Conservation (phyloP, 1,140 invertebrate genomes). For the Spodoptera frugiperda region DNA sequence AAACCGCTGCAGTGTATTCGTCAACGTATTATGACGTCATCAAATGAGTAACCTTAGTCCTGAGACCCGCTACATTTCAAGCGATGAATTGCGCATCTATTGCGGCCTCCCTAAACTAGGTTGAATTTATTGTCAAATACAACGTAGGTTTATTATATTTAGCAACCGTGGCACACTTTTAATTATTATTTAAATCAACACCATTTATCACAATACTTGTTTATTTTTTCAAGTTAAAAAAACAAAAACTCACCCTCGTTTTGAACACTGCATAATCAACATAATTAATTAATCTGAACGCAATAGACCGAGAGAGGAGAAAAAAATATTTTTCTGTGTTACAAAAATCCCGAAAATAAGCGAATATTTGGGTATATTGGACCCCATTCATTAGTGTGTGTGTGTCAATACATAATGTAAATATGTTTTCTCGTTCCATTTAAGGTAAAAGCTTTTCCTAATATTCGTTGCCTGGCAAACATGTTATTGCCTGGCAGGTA, state of each 20-base stretch:
- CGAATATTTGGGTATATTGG: slow-evolving; percentile 37
- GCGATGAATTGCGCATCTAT: too few relatives aligned
- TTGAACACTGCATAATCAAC: slow-evolving; percentile 17
- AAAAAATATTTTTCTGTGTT: not conserved
- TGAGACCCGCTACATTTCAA: too few relatives aligned
- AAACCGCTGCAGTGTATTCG: too few relatives aligned
- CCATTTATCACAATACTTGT: too few relatives aligned
- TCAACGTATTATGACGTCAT: too few relatives aligned
- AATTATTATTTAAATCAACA: too few relatives aligned
- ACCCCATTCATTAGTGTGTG: slow-evolving; percentile 52
- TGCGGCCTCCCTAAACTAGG: too few relatives aligned
- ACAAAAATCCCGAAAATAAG: slow-evolving; percentile 10
- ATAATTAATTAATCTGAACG: slow-evolving; percentile 28
- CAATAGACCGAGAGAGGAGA: not conserved
- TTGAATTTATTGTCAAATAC: too few relatives aligned
- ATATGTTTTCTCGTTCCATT: slow-evolving; percentile 46
- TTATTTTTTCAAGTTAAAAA: slow-evolving; percentile 20
- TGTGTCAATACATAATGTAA: slow-evolving; percentile 48
- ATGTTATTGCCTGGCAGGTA: slow-evolving; percentile 51
- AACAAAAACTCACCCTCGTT: not conserved
- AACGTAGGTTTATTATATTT: too few relatives aligned
- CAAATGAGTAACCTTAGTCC: too few relatives aligned
- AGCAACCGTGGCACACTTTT: too few relatives aligned
- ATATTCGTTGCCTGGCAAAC: slow-evolving; percentile 52
- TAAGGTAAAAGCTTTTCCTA: slow-evolving; percentile 63